Percentiles rank a stretch among this genome's conserved stretches.
Evolutionary conservation across 1,140 invertebrate species (phyloP).

Genomic region (Globodera ellingtonae): DNA sequence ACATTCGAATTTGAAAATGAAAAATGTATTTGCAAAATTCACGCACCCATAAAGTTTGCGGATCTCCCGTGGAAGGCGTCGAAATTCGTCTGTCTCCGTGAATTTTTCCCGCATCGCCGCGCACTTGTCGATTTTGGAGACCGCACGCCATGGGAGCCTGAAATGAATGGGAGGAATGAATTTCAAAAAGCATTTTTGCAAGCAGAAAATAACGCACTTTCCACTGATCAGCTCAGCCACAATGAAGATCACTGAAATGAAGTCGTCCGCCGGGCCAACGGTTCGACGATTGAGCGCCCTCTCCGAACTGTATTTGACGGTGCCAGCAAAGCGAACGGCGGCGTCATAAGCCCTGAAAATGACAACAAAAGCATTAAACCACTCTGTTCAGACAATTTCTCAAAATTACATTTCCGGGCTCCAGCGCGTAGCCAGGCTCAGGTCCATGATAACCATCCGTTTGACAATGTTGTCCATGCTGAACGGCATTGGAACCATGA

Average conservation of each 20-base stretch:
- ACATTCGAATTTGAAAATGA: neutral
- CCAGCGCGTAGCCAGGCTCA: conserved; percentile 15
- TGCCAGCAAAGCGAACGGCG: conserved; percentile 6
- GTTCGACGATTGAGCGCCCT: conserved; percentile 17
- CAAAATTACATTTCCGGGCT: neutral
- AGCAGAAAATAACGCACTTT: conserved; percentile 25
- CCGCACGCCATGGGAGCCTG: conserved; percentile 34
- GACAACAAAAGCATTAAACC: neutral
- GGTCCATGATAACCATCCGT: conserved; percentile 13
- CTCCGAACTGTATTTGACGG: conserved; percentile 24
- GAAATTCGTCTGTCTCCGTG: neutral
- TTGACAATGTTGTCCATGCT: conserved; percentile 16
- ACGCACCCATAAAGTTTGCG: conserved; percentile 13
- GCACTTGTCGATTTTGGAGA: neutral
- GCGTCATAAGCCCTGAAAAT: neutral
- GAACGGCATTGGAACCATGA: conserved; percentile 27
- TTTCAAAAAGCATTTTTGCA: neutral
- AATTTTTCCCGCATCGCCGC: neutral
- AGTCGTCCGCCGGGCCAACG: conserved; percentile 30
- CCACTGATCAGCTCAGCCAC: conserved; percentile 30
- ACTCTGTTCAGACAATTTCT: neutral
- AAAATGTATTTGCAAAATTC: neutral
- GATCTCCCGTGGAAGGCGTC: conserved; percentile 10
- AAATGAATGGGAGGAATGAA: neutral
- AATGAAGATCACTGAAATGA: conserved; percentile 32